Conservation (phyloP, 1,140 invertebrate genomes). For the Apis mellifera region DNA sequence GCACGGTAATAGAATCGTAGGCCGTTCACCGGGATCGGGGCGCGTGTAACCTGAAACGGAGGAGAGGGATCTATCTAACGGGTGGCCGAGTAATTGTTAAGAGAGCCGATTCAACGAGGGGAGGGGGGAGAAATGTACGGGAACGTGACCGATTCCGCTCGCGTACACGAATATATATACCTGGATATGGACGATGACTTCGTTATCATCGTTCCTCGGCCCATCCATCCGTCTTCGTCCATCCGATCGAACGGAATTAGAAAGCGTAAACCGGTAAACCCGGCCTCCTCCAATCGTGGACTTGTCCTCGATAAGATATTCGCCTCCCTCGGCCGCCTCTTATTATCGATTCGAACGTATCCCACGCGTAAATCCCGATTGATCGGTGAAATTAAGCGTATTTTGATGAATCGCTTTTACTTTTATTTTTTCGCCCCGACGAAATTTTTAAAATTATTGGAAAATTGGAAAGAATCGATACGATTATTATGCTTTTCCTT, state of each 20-base stretch:
- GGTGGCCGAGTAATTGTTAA: slow-evolving; percentile 40
- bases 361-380: slow-evolving; percentile 49
- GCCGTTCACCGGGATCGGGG: slow-evolving; percentile 11
- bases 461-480: no score
- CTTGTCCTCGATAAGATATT: slow-evolving; percentile 51
- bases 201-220: slow-evolving; percentile 35
- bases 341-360: slow-evolving; percentile 61
- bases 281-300: slow-evolving; percentile 28
- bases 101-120: no score
- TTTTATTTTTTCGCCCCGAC: no score
- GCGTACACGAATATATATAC: no score
- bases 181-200: no score
- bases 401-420: no score
- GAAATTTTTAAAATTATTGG: no score
- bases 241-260: slow-evolving; percentile 58
- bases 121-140: no score
- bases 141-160: no score
- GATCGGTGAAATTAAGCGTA: slow-evolving; percentile 60
- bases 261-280: slow-evolving; percentile 49
- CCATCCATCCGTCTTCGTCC: slow-evolving; percentile 60
- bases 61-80: slow-evolving; percentile 46
- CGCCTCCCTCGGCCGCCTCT: neutral
- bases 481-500: no score
- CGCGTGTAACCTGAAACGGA: slow-evolving; percentile 37
- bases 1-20: slow-evolving; percentile 31